A percentile compares a stretch with the other conserved stretches of the same genome.
Conservation (phyloP, 1,140 invertebrate genomes). For the Drosophila funebris region DNA sequence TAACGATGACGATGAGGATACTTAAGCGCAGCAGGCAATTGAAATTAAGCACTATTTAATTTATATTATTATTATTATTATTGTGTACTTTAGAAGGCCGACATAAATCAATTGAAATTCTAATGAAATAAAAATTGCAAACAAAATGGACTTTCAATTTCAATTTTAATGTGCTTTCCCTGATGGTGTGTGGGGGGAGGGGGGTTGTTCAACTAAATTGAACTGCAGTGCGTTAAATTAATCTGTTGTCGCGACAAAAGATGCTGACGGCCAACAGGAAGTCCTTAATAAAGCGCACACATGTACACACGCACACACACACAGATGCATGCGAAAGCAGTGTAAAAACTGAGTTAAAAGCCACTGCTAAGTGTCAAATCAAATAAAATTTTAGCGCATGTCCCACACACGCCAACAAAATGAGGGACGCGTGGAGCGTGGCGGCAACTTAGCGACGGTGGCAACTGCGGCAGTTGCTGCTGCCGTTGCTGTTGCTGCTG, state of each 20-base stretch:
- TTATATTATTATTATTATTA: conserved; percentile 62
- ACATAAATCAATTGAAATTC: conserved; percentile 59
- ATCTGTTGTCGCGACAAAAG: conserved; percentile 81
- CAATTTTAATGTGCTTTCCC: not conserved
- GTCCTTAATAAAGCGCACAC: conserved; percentile 72
- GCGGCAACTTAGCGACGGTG: not conserved
- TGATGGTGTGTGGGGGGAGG: not conserved
- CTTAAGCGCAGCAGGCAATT: conserved; percentile 74
- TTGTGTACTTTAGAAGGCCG: conserved; percentile 39
- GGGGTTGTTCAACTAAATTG: conserved; percentile 54
- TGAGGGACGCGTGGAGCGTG: not conserved
- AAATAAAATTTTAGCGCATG: conserved; percentile 74
- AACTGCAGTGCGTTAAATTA: conserved; percentile 78
- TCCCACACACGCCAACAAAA: conserved; percentile 60
- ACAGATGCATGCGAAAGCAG: not conserved
- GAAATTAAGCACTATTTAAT: conserved; percentile 76
- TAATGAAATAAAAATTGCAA: conserved; percentile 66
- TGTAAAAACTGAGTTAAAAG: conserved; percentile 46
- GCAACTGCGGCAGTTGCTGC: not conserved
- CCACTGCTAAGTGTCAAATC: conserved; percentile 72
- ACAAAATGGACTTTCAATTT: conserved; percentile 10
- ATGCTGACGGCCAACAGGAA: conserved; percentile 70
- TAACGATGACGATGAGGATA: conserved; percentile 47
- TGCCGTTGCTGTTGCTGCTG: not conserved
- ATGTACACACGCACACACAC: conserved; percentile 7